Evolutionary conservation across 92 coral and sea anemone species (phyloP).

Genomic region (Bergia sp.): DNA sequence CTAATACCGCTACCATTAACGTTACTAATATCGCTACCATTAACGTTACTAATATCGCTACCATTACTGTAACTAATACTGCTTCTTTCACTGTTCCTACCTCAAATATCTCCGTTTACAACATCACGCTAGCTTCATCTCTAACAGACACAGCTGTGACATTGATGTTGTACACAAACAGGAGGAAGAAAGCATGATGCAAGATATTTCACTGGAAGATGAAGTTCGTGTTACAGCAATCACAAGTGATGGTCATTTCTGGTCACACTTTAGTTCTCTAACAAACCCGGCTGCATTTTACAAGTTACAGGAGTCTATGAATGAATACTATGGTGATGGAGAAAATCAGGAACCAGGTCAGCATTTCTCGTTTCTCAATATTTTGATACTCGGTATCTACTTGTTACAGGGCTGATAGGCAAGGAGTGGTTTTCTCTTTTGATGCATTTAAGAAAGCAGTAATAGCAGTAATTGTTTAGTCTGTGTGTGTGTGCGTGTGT

Average conservation of each 20-base stretch:
- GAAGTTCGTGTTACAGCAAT: slow-evolving; percentile 30
- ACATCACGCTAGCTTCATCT: too few species aligned
- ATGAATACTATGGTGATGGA: slow-evolving; percentile 1
- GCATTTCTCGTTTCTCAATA: neutral
- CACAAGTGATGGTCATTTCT: slow-evolving; percentile 33
- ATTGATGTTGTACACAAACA: neutral
- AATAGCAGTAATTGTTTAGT: too few species aligned
- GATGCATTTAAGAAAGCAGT: too few species aligned
- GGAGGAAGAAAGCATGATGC: neutral
- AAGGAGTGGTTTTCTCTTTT: too few species aligned
- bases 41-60: too few species aligned
- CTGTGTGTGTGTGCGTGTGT: too few species aligned
- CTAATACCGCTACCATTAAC: neutral
- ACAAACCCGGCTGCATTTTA: neutral
- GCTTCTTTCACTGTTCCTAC: neutral
- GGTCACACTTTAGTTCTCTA: slow-evolving; percentile 37
- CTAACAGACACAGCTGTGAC: neutral
- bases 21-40: too few species aligned
- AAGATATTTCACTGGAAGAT: neutral
- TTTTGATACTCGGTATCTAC: too few species aligned
- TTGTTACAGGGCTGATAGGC: too few species aligned
- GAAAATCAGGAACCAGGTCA: slow-evolving; percentile 25
- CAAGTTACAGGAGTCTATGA: slow-evolving; percentile 35
- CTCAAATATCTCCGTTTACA: neutral
- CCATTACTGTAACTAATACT: neutral